A percentile compares a stretch with the other conserved stretches of the same genome.
Evolutionary conservation across 2,797 vertebrate species (phyloP).

Genomic region (Gila robusta): DNA sequence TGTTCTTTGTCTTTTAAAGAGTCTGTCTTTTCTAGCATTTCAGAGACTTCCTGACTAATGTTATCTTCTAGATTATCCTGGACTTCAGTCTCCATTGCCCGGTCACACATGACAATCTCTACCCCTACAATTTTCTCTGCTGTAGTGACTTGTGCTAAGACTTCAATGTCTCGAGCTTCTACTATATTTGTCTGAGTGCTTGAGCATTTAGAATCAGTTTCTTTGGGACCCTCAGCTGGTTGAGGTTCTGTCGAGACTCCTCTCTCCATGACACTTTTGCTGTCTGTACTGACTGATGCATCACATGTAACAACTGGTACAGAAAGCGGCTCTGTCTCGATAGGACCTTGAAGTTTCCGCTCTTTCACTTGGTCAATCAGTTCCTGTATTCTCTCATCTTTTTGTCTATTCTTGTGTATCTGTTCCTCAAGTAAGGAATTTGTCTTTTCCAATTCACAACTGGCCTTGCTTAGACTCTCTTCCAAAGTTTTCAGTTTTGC

Average conservation of each 20-base stretch:
- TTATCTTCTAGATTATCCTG: slow-evolving; percentile 14
- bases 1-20: slow-evolving; percentile 20
- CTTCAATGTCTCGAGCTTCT: slow-evolving; percentile 53
- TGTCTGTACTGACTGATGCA: slow-evolving; percentile 74
- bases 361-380: slow-evolving; percentile 77
- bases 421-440: slow-evolving; percentile 82
- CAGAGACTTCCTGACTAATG: background rate
- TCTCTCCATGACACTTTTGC: slow-evolving; percentile 72
- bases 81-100: slow-evolving; percentile 63
- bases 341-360: background rate
- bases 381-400: slow-evolving; percentile 85
- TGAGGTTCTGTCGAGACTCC: slow-evolving; percentile 67
- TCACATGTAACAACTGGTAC: slow-evolving; percentile 60
- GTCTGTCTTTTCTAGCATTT: slow-evolving; percentile 17
- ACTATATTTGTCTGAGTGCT: slow-evolving; percentile 53
- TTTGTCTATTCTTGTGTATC: slow-evolving; percentile 83
- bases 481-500: slow-evolving; percentile 84
- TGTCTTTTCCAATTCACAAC: slow-evolving; percentile 82
- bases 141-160: slow-evolving; percentile 52
- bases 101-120: slow-evolving; percentile 54
- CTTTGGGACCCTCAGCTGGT: background rate
- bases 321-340: slow-evolving; percentile 16
- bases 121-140: slow-evolving; percentile 54
- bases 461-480: slow-evolving; percentile 82
- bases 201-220: slow-evolving; percentile 41